Conservation (phyloP, 1,140 invertebrate genomes). For the Bombus confusus region DNA sequence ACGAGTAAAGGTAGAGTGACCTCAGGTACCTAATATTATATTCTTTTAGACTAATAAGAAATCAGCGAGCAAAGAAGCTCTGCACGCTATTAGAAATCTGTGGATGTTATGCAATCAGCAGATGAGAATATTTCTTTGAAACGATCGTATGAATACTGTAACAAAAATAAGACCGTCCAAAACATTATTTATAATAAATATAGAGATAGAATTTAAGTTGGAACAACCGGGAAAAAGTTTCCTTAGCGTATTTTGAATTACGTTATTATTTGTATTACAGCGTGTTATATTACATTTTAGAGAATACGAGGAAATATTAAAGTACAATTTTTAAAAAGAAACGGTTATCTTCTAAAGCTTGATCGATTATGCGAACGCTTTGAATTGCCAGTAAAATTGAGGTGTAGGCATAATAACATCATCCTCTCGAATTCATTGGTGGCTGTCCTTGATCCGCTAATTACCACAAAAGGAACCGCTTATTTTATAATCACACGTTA, state of each 20-base stretch:
- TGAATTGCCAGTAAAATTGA: neutral
- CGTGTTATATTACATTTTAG: no score
- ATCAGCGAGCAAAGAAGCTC: neutral
- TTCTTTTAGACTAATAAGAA: neutral
- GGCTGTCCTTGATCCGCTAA: constrained; percentile 77
- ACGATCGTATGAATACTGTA: neutral
- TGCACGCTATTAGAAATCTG: neutral
- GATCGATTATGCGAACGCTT: neutral
- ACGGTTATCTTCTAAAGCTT: no score
- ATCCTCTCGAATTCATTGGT: constrained; percentile 73
- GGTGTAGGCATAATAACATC: constrained; percentile 59
- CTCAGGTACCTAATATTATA: no score
- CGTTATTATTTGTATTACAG: no score
- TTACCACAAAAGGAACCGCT: constrained; percentile 82
- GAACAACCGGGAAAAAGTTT: no score
- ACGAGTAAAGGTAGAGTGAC: neutral
- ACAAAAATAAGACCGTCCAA: neutral
- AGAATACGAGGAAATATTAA: neutral
- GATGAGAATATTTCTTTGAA: neutral
- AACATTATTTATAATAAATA: neutral
- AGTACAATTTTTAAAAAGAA: no score
- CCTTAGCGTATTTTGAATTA: no score
- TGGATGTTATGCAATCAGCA: neutral
- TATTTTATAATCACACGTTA: constrained; percentile 80
- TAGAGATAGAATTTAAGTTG: neutral